These are phyloP conservation scores for Podilymbus podiceps DNA, from an alignment of 2,113 vertebrate genomes.

Conservation along the genomic window DNA sequence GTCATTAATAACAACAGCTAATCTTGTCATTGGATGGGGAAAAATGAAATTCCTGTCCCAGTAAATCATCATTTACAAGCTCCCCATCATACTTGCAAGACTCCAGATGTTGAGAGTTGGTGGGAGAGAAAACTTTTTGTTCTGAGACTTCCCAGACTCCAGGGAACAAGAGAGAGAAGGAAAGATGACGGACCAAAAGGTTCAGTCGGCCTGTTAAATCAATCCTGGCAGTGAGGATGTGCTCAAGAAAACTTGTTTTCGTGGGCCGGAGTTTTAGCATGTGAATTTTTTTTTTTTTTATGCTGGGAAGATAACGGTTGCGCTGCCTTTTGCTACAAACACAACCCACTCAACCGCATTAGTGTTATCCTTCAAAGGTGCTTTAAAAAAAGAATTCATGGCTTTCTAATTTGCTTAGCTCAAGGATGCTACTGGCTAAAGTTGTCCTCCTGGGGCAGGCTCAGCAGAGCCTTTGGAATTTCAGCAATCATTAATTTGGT, in stretches of 20 bases:
- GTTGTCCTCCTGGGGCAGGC: background rate
- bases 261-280: background rate
- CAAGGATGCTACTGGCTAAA: background rate
- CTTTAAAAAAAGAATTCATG: background rate
- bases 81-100: background rate
- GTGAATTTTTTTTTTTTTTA: background rate
- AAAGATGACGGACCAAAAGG: background rate
- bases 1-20: conserved; percentile 55
- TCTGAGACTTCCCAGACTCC: background rate
- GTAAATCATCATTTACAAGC: conserved; percentile 16
- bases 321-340: background rate
- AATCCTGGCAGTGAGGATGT: background rate
- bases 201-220: background rate
- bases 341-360: background rate
- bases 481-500: background rate
- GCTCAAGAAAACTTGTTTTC: background rate
- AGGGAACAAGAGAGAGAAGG: background rate
- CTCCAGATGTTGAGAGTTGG: background rate
- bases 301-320: background rate
- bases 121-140: background rate
- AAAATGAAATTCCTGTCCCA: conserved; percentile 21
- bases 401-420: background rate
- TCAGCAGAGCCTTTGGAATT: background rate
- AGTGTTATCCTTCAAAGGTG: background rate
- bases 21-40: background rate